Evolutionary conservation across 2,113 vertebrate species (phyloP).

Genomic region (Sander lucioperca): DNA sequence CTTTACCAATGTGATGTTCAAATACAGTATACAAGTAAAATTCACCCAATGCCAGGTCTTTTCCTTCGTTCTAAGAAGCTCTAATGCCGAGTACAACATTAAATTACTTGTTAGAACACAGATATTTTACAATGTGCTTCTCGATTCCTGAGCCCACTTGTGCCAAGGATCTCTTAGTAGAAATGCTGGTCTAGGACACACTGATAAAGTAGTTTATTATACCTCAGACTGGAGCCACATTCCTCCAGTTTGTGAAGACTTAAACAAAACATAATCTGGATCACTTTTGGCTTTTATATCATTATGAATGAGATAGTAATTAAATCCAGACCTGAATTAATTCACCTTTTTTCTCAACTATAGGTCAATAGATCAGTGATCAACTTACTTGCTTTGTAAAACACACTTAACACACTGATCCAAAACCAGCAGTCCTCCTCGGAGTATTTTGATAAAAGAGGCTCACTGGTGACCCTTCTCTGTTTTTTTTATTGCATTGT

Average conservation of each 20-base stretch:
- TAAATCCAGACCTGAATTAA: not conserved
- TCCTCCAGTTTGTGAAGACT: too few species aligned
- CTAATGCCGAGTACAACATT: slow-evolving; percentile 35
- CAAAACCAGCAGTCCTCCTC: slow-evolving; percentile 50
- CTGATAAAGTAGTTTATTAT: not conserved
- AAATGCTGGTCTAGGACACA: slow-evolving; percentile 44
- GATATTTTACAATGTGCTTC: slow-evolving; percentile 53
- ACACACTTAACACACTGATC: not conserved
- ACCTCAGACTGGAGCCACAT: not conserved
- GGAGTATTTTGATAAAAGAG: slow-evolving; percentile 29
- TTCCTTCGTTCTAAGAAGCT: slow-evolving; percentile 21
- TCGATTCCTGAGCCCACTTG: slow-evolving; percentile 31
- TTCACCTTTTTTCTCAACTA: not conserved
- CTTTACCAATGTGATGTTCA: not conserved
- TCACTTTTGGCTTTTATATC: slow-evolving; percentile 7
- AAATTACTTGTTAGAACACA: slow-evolving; percentile 33
- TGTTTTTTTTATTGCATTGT: slow-evolving; percentile 12
- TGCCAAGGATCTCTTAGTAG: slow-evolving; percentile 39
- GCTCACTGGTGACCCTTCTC: slow-evolving; percentile 5
- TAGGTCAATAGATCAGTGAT: not conserved
- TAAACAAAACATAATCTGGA: not conserved
- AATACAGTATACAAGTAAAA: not conserved
- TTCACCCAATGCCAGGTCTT: not conserved
- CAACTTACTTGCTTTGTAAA: slow-evolving; percentile 5
- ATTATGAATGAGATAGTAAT: not conserved